Conservation (phyloP, 2,888 invertebrate species). For the Petrolisthes cinctipes region DNA sequence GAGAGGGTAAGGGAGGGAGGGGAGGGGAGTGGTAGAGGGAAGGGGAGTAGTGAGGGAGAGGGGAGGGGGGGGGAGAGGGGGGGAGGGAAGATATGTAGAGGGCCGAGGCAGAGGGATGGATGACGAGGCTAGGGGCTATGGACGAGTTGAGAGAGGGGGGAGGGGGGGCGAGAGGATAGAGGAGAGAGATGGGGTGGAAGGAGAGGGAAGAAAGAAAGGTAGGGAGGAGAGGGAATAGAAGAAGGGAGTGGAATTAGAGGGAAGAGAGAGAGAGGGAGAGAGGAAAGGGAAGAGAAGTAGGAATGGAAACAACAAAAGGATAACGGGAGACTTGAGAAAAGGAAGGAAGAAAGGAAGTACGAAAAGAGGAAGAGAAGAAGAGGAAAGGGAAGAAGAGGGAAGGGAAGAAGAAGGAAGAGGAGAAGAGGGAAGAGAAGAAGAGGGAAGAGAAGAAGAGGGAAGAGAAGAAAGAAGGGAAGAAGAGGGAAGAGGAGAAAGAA, state of each 20-base stretch:
- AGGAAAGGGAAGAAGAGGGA: conserved; percentile 17
- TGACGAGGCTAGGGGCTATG: not conserved
- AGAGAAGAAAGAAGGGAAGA: not conserved
- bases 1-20: not conserved
- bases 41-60: not conserved
- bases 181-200: not conserved
- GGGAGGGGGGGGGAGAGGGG: not conserved
- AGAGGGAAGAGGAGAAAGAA: not conserved
- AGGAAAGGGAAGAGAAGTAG: not conserved
- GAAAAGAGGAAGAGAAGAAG: not conserved
- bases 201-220: not conserved
- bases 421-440: conserved; percentile 16
- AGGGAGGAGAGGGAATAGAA: conserved; percentile 16
- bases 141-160: not conserved
- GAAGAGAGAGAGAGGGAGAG: conserved; percentile 18
- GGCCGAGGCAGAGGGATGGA: not conserved
- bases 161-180: not conserved
- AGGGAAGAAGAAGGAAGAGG: conserved; percentile 19
- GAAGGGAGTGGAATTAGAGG: not conserved
- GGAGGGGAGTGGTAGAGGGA: not conserved
- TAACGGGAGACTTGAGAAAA: not conserved
- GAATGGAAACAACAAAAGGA: too few relatives aligned
- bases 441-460: conserved; percentile 15
- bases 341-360: not conserved
- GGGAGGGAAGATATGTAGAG: not conserved